phyloP scores from a whole-genome alignment of 2,797 vertebrate species.

The Helostoma temminkii region DNA sequence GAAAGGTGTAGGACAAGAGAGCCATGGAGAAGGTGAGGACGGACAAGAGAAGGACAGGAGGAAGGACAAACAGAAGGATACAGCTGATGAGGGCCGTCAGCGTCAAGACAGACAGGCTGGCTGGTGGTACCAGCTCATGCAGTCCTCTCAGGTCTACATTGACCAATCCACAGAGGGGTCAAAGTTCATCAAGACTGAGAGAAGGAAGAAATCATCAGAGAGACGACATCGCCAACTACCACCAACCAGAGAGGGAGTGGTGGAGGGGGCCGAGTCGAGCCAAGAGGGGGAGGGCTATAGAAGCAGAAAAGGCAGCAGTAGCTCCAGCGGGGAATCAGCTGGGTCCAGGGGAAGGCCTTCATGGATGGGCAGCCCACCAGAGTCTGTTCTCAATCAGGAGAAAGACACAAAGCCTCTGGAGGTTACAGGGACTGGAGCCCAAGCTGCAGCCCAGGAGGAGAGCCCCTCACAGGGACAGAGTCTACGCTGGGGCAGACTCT shows the following conservation, averaged over 20 bases:
- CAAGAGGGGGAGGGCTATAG: conserved; percentile 74
- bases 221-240: conserved; percentile 79
- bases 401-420: conserved; percentile 68
- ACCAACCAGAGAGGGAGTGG: conserved; percentile 91
- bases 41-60: conserved; percentile 31
- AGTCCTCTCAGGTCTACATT: conserved; percentile 98
- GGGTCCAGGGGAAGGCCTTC: conserved; percentile 84
- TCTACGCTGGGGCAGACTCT: conserved; percentile 93
- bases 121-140: conserved; percentile 99
- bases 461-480: conserved; percentile 63
- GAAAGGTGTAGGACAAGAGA: conserved; percentile 73
- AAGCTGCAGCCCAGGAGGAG: conserved; percentile 47
- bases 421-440: conserved; percentile 12
- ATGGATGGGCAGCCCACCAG: conserved; percentile 97
- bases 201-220: conserved; percentile 85
- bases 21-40: conserved; percentile 52
- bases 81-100: conserved; percentile 64
- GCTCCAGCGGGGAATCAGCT: conserved; percentile 41
- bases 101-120: conserved; percentile 89
- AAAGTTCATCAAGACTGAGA: conserved; percentile 87
- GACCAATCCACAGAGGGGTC: conserved; percentile 89
- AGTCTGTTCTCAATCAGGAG: conserved; percentile 89
- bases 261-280: conserved; percentile 93
- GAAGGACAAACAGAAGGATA: conserved; percentile 59
- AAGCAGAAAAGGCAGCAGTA: conserved; percentile 63